phyloP scores from a whole-genome alignment of 1,140 invertebrate genomes.

The Meloidogyne chitwoodi region DNA sequence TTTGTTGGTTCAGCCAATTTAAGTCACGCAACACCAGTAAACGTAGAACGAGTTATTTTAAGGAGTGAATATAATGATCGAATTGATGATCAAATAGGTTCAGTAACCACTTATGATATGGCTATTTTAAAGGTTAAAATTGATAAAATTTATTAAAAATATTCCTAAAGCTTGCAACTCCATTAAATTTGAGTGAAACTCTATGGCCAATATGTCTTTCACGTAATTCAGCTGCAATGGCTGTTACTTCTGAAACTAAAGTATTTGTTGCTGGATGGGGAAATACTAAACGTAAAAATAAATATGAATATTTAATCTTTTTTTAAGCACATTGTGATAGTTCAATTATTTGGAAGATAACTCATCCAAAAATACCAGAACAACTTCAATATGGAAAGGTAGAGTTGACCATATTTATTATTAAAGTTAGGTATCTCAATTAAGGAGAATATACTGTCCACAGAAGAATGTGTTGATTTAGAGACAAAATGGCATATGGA shows the following conservation, averaged over 20 bases:
- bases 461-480: conserved; percentile 1
- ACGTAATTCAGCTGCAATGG: neutral
- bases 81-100: conserved; percentile 15
- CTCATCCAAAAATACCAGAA: conserved; percentile 18
- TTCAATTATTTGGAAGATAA: conserved; percentile 16
- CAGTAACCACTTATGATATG: conserved; percentile 12
- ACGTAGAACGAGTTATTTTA: conserved; percentile 7
- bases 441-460: neutral
- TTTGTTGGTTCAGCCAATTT: conserved; percentile 14
- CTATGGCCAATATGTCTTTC: conserved; percentile 14
- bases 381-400: conserved; percentile 10
- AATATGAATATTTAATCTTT: neutral
- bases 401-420: too few relatives aligned
- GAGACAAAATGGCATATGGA: conserved; percentile 8
- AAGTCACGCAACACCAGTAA: neutral
- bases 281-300: conserved; percentile 13
- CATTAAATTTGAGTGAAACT: conserved; percentile 13
- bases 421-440: too few relatives aligned
- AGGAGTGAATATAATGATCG: conserved; percentile 15
- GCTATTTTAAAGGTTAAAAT: conserved; percentile 10
- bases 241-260: neutral
- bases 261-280: conserved; percentile 17
- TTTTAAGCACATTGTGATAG: conserved; percentile 11
- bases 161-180: neutral
- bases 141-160: neutral